Evolutionary conservation across 2,113 vertebrate genomes (phyloP).

Genomic region (Arvicanthis niloticus): DNA sequence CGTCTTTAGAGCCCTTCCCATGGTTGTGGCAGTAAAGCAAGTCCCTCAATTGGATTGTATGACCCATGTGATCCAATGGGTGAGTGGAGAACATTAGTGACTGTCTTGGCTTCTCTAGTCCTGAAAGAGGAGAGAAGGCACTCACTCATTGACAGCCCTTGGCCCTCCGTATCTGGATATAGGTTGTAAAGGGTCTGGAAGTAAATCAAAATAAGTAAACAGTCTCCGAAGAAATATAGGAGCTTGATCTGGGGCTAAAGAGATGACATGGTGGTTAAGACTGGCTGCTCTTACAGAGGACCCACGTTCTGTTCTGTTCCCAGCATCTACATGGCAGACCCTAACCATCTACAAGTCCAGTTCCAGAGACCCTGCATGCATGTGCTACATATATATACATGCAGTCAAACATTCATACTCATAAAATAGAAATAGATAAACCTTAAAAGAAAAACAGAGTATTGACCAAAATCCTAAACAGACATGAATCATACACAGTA

Average conservation of each 20-base stretch:
- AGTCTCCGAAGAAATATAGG: not conserved
- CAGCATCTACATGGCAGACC: too few species aligned
- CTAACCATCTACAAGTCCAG: not conserved
- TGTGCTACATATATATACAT: not conserved
- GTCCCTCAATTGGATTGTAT: not conserved
- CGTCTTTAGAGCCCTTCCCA: not conserved
- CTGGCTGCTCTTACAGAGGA: not conserved
- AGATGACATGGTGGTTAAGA: not conserved
- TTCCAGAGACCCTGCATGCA: not conserved
- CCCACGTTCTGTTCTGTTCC: not conserved
- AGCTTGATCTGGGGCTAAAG: not conserved
- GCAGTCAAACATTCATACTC: not conserved
- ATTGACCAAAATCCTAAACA: not conserved
- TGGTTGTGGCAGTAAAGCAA: not conserved
- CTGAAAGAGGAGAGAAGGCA: not conserved
- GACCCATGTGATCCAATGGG: too few species aligned
- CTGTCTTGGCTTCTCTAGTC: not conserved
- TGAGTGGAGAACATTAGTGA: not conserved
- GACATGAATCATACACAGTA: not conserved
- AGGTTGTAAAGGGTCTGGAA: not conserved
- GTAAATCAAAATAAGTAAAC: not conserved
- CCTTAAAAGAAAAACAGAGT: not conserved
- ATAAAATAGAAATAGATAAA: not conserved
- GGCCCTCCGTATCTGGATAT: not conserved
- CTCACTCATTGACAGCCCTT: not conserved